phyloP scores from a whole-genome alignment of 2,797 vertebrate genomes.

The Acanthurus lineatus region DNA sequence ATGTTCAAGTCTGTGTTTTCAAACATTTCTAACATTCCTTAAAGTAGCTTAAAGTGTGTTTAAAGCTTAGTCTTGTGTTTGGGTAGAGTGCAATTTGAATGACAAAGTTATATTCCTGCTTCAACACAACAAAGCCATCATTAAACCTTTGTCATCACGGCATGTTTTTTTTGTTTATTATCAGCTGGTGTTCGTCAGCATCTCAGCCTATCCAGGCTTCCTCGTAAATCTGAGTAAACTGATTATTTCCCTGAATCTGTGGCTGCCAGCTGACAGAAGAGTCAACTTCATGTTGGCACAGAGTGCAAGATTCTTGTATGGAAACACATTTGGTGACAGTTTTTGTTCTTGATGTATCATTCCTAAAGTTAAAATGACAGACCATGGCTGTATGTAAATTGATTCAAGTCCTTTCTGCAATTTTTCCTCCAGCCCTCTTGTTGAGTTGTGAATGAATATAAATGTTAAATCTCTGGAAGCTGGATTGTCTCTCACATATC shows the following conservation, averaged over 20 bases:
- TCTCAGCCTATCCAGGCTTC: slow-evolving; percentile 9
- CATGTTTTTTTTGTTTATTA: fast-evolving
- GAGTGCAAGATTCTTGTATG: not conserved
- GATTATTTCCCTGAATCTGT: not conserved
- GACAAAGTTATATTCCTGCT: not conserved
- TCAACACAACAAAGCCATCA: slow-evolving; percentile 19
- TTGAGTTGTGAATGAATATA: slow-evolving; percentile 40
- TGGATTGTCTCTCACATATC: slow-evolving; percentile 22
- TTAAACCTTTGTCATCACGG: not conserved
- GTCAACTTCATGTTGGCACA: not conserved
- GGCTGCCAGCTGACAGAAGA: not conserved
- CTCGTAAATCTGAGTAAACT: not conserved
- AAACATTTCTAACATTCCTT: slow-evolving; percentile 73
- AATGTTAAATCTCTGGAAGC: slow-evolving; percentile 23
- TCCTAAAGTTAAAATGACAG: slow-evolving; percentile 50
- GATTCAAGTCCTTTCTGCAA: slow-evolving; percentile 28
- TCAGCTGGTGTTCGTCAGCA: not conserved
- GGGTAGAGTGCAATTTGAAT: slow-evolving; percentile 20
- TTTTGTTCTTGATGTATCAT: slow-evolving; percentile 42
- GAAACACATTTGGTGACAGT: slow-evolving; percentile 7
- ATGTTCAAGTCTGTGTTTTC: slow-evolving; percentile 21
- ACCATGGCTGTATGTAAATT: slow-evolving; percentile 48
- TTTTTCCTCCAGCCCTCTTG: slow-evolving; percentile 13
- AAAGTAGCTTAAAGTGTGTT: slow-evolving; percentile 17
- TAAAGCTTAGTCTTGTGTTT: slow-evolving; percentile 6